Conservation (phyloP, 2,113 vertebrate genomes). For the Loxodonta africana region DNA sequence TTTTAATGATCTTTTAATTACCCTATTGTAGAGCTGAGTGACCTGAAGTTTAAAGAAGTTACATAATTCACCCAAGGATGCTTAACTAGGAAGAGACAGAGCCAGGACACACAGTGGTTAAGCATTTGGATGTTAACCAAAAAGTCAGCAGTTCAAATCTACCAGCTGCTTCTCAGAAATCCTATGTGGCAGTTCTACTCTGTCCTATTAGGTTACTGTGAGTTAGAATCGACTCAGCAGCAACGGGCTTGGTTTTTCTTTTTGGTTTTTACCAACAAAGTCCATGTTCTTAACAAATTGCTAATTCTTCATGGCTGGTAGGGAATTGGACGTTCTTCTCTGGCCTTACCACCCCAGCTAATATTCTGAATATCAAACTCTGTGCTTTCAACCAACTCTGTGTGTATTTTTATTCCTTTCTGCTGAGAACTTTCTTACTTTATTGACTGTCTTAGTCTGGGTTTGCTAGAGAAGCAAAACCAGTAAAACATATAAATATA, state of each 20-base stretch:
- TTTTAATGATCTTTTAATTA: background rate
- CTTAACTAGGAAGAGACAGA: background rate
- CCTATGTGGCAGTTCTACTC: no score
- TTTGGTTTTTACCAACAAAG: background rate
- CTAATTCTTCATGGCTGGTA: background rate
- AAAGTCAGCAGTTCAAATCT: no score
- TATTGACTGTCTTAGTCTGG: background rate
- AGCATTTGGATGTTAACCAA: background rate
- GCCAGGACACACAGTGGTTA: background rate
- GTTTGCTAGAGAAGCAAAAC: no score
- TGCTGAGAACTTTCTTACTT: constrained; percentile 29
- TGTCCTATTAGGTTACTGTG: no score
- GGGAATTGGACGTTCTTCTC: background rate
- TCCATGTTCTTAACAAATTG: background rate
- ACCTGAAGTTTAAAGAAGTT: background rate
- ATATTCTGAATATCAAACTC: background rate
- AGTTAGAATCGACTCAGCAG: no score
- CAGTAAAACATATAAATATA: no score
- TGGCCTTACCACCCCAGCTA: background rate
- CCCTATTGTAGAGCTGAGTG: background rate
- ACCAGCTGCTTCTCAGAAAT: no score
- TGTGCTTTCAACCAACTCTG: background rate
- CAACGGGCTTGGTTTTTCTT: no score
- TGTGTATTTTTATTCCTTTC: background rate
- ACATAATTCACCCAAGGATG: background rate